Conservation (phyloP, 1,140 invertebrate genomes). For the Drosophila bocqueti region DNA sequence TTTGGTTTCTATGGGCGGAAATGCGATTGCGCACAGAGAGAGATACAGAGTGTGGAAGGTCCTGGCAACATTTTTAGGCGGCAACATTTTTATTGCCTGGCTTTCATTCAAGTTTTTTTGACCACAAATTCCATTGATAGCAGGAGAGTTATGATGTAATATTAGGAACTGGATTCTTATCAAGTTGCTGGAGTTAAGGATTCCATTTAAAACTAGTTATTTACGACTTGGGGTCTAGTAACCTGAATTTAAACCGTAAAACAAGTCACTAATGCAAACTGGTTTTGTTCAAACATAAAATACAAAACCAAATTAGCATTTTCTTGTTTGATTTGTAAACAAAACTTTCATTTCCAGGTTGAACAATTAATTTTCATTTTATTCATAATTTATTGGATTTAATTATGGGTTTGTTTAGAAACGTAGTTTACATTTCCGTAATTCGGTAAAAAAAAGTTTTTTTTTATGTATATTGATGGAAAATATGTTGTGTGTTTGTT, state of each 20-base stretch:
- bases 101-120: conserved; percentile 1
- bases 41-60: background rate
- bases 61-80: conserved; percentile 62
- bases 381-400: background rate
- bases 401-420: background rate
- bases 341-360: background rate
- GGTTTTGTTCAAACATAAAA: background rate
- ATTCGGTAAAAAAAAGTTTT: background rate
- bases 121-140: conserved; percentile 1
- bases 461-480: background rate
- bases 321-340: background rate
- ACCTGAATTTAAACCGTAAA: background rate
- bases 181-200: background rate
- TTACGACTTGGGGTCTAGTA: background rate
- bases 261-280: background rate
- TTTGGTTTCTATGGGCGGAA: conserved; percentile 41
- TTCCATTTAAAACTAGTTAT: background rate
- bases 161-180: background rate
- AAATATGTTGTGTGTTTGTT: background rate
- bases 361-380: background rate
- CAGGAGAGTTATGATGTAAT: conserved; percentile 18
- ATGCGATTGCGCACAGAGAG: conserved; percentile 57
- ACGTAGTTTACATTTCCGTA: background rate
- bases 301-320: background rate
- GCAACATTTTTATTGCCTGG: conserved; percentile 41